These are phyloP conservation scores for Pachypeltis micranthus DNA, from an alignment of 1,140 invertebrate genomes.

Conservation along the genomic window DNA sequence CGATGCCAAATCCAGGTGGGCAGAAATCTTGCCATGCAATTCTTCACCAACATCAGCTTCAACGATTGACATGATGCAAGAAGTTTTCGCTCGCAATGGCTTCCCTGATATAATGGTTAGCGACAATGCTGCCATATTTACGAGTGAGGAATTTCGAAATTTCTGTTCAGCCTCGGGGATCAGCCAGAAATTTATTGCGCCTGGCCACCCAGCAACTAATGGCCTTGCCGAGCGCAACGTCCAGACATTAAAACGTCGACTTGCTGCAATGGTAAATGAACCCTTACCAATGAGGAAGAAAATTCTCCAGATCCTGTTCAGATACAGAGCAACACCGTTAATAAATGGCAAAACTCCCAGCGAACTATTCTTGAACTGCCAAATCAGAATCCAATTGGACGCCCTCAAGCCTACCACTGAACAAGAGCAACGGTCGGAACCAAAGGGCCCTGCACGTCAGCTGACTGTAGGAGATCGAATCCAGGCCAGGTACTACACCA, in stretches of 20 bases:
- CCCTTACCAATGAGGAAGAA: background rate
- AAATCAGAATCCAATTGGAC: background rate
- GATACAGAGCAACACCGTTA: background rate
- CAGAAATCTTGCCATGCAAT: conserved; percentile 18
- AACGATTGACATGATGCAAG: conserved; percentile 6
- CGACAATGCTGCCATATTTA: conserved; percentile 26
- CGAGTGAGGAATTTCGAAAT: conserved; percentile 31
- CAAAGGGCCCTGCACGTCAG: background rate
- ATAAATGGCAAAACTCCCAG: background rate
- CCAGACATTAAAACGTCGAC: conserved; percentile 19
- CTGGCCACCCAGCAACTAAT: conserved; percentile 30
- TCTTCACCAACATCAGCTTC: background rate
- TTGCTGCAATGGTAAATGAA: background rate
- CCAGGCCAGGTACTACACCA: background rate
- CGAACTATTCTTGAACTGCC: background rate
- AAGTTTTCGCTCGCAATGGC: background rate
- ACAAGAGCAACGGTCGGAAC: background rate
- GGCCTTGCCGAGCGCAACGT: conserved; percentile 18
- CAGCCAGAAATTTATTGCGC: conserved; percentile 26
- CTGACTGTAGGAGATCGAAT: background rate
- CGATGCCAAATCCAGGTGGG: conserved; percentile 32
- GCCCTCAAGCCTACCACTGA: background rate
- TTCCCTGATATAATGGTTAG: background rate
- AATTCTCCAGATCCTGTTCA: background rate
- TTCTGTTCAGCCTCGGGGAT: conserved; percentile 30